Percentiles rank a stretch among this genome's conserved stretches.
Conservation (phyloP, 2,888 invertebrate genomes). For the Druceiella hillmani region DNA sequence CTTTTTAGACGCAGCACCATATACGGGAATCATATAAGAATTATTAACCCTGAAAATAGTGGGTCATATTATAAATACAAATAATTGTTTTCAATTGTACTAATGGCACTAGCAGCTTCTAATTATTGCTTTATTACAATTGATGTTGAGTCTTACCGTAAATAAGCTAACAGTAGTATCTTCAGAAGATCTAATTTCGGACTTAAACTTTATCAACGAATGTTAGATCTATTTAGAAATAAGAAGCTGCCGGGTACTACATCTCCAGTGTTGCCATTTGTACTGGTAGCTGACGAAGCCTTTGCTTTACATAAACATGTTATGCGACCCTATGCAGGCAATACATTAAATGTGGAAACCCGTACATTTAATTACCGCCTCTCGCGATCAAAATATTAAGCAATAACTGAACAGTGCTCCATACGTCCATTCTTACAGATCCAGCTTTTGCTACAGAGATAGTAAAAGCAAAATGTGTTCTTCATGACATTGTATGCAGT, state of each 20-base stretch:
- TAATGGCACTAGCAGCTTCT: conserved; percentile 15
- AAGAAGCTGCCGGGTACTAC: conserved; percentile 14
- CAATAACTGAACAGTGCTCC: conserved; percentile 13
- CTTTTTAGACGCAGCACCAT: conserved; percentile 19
- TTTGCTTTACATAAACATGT: conserved; percentile 15
- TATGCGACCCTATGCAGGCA: conserved; percentile 13
- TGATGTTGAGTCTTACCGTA: conserved; percentile 16
- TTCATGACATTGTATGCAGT: too few relatives aligned
- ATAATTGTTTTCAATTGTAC: conserved; percentile 18
- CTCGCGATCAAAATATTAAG: conserved; percentile 12
- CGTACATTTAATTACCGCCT: conserved; percentile 11
- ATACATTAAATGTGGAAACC: conserved; percentile 14
- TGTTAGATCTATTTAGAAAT: conserved; percentile 11
- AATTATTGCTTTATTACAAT: conserved; percentile 17
- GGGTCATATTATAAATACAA: conserved; percentile 20
- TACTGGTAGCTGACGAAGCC: conserved; percentile 13
- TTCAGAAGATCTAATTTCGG: too few relatives aligned
- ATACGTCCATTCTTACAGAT: conserved; percentile 16
- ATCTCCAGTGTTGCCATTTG: conserved; percentile 11
- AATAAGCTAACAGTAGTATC: conserved; percentile 14
- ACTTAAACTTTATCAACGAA: conserved; percentile 10
- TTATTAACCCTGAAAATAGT: conserved; percentile 16
- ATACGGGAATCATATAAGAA: conserved; percentile 21
- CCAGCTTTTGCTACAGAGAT: too few relatives aligned
- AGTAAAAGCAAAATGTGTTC: too few relatives aligned